These are phyloP conservation scores for Neopelma chrysocephalum DNA, from an alignment of 2,797 vertebrate genomes.

Conservation along the genomic window DNA sequence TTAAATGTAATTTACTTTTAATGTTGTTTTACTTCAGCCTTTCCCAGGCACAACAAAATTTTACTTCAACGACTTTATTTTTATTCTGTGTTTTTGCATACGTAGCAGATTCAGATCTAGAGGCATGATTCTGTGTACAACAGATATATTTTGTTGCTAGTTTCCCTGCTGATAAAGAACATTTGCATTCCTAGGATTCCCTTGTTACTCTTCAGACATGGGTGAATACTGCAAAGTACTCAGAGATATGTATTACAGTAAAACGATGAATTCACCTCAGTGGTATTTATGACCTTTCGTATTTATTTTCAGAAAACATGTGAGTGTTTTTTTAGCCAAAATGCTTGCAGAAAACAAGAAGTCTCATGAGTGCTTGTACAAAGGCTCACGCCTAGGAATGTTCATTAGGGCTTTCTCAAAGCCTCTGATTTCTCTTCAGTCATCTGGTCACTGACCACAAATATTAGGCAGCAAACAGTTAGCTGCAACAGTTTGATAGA, in stretches of 20 bases:
- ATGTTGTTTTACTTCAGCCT: conserved; percentile 28
- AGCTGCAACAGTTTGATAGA: background rate
- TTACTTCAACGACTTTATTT: background rate
- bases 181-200: conserved; percentile 45
- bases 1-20: conserved; percentile 40
- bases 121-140: background rate
- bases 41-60: conserved; percentile 30
- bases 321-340: conserved; percentile 44
- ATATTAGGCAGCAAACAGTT: background rate
- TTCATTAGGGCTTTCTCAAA: conserved; percentile 38
- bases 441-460: conserved; percentile 26
- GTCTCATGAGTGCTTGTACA: conserved; percentile 30
- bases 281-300: conserved; percentile 61
- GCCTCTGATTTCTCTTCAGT: conserved; percentile 18
- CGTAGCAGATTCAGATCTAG: conserved; percentile 1
- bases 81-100: background rate
- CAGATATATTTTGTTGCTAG: background rate
- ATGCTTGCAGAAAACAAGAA: conserved; percentile 41
- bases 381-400: conserved; percentile 42
- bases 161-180: conserved; percentile 21
- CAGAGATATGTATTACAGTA: conserved; percentile 36
- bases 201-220: conserved; percentile 54
- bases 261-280: conserved; percentile 60
- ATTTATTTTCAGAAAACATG: conserved; percentile 62
- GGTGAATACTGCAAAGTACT: conserved; percentile 35